Evolutionary conservation across 2,797 vertebrate species (phyloP).

Genomic region (Amphiprion clarkii): DNA sequence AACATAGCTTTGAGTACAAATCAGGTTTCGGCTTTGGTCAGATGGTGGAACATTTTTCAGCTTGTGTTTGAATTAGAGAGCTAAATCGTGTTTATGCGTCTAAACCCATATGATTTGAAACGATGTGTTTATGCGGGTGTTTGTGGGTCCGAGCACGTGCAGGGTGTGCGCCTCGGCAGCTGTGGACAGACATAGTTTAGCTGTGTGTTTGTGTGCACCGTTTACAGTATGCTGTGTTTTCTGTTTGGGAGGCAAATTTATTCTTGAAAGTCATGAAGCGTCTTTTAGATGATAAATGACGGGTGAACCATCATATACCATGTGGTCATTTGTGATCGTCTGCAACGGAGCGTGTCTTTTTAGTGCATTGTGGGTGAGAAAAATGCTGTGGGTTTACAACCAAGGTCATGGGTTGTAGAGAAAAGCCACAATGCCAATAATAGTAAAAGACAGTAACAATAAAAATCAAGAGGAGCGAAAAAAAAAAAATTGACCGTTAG

Average conservation of each 20-base stretch:
- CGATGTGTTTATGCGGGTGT: constrained; percentile 17
- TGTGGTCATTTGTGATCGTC: not conserved
- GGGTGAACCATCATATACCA: not conserved
- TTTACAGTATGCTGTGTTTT: not conserved
- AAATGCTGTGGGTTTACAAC: not conserved
- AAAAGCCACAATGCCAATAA: constrained; percentile 9
- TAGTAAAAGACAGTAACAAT: not conserved
- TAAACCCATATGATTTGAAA: constrained; percentile 11
- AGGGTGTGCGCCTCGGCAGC: not conserved
- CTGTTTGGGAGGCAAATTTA: not conserved
- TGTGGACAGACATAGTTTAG: not conserved
- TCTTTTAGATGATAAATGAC: constrained; percentile 13
- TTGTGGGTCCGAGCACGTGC: constrained; percentile 1
- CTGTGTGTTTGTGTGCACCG: not conserved
- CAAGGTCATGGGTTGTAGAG: constrained; percentile 11
- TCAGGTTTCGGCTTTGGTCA: constrained; percentile 33
- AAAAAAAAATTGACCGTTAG: not conserved
- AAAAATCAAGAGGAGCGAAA: too few species aligned
- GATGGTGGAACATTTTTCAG: constrained; percentile 37
- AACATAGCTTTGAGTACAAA: constrained; percentile 47
- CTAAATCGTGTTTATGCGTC: constrained; percentile 40
- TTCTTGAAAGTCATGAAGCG: constrained; percentile 6
- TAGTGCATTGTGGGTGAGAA: constrained; percentile 21
- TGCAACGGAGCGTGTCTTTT: not conserved
- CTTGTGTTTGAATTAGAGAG: constrained; percentile 36